Evolutionary conservation across 2,113 vertebrate genomes (phyloP).

Genomic region (Megalops atlanticus): DNA sequence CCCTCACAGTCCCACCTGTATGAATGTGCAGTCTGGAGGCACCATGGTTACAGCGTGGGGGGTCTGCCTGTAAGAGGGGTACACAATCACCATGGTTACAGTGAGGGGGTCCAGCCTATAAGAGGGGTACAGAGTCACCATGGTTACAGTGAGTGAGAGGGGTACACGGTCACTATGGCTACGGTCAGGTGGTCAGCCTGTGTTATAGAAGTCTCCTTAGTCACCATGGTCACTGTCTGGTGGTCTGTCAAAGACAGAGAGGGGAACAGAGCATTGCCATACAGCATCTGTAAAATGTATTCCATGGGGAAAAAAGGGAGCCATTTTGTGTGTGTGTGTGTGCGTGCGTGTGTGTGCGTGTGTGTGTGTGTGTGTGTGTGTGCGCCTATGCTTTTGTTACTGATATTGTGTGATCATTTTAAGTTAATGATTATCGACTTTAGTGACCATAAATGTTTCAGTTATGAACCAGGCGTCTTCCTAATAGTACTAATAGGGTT

Average conservation of each 20-base stretch:
- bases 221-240: neutral
- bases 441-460: neutral
- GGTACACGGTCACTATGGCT: neutral
- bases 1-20: neutral
- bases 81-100: neutral
- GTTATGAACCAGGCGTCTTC: neutral
- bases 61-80: neutral
- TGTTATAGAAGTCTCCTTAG: neutral
- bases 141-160: neutral
- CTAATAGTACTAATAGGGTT: neutral
- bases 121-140: neutral
- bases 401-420: neutral
- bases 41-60: neutral
- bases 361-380: too few species aligned
- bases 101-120: neutral
- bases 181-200: neutral
- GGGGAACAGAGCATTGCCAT: neutral
- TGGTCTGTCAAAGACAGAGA: neutral
- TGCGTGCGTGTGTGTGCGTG: too few species aligned
- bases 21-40: neutral
- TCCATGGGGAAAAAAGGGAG: neutral
- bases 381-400: neutral
- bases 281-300: neutral
- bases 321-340: too few species aligned
- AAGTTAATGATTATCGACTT: neutral